A percentile compares a stretch with the other conserved stretches of the same genome.
Evolutionary conservation across 2,888 invertebrate genomes (phyloP).

Genomic region (Cataglyphis livida): DNA sequence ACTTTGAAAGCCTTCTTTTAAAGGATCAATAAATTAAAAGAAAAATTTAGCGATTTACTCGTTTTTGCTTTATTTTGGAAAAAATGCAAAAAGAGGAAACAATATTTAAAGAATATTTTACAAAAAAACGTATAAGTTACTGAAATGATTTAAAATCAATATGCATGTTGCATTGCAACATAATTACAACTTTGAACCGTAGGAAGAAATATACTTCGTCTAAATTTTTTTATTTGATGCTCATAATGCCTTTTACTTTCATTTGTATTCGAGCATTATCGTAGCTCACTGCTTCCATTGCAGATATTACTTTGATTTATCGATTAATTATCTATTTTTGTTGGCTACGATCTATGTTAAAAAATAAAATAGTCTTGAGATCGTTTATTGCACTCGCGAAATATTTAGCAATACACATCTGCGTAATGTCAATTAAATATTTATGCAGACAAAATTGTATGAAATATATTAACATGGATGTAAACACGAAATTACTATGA

Average conservation of each 20-base stretch:
- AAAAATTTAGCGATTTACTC: too few species aligned
- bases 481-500: neutral
- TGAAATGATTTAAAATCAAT: slow-evolving; percentile 1
- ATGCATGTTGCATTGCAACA: neutral
- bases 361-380: neutral
- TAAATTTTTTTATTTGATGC: neutral
- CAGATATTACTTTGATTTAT: neutral
- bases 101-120: too few species aligned
- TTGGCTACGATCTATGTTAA: neutral
- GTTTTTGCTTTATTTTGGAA: too few species aligned
- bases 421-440: slow-evolving; percentile 32
- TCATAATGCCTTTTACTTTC: neutral
- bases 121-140: too few species aligned
- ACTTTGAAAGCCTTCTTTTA: too few species aligned
- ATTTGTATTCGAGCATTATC: neutral
- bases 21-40: too few species aligned
- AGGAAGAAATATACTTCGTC: neutral
- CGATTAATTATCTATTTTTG: slow-evolving; percentile 45
- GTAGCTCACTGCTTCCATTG: neutral
- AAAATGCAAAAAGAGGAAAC: too few species aligned
- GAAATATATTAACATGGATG: neutral
- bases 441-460: neutral
- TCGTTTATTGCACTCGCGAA: slow-evolving; percentile 10
- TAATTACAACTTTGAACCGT: neutral
- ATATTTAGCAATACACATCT: neutral